Evolutionary conservation across 2,113 vertebrate species (phyloP), one percentile per base, ranked within the genome.

Genomic region (Tetrax tetrax): DNA sequence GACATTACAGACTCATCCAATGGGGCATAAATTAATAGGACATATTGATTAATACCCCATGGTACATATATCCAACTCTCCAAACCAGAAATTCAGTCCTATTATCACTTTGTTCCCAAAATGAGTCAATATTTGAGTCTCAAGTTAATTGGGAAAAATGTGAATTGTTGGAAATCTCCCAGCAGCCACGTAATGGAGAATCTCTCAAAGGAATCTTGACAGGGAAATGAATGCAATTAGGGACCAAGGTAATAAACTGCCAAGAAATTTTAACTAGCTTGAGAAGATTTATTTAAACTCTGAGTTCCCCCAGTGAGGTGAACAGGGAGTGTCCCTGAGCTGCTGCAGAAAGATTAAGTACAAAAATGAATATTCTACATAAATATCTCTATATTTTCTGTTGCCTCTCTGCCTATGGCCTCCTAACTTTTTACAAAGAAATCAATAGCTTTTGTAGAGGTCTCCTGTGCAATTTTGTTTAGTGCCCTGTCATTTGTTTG

Each of bases 171-270:
- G 61, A 96, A 79, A 91, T 79, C 77, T 84, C 94, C 83, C 72
- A 87, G 81, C 51, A 95, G 65, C 37, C 38, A 23, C 68, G 72
- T 75, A 65, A 84, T 76, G 48, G 56, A 93, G 81, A 91, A 37
- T 53, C 17, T 87, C 60, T 90, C 91, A 92, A 64, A 91, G 41
- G 57, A 82, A 79, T 31, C 66, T 94, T 83, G 89, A 54, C 8
- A 57, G 94, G 91, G 95, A 93, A 93, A 95, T 82, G 27, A 94
- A 94, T 89, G 74, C 86, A 96, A 95, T 96, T 96, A 97, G 93
- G 33, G 35, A 87, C 77, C 53, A 79, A 85, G 53, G 91, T 96
- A 95, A 96, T 79, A 93, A 93, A 94, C 69, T 89, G 65, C 27
- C 74, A 94, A 93, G 91, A 96, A 96, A 93, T 95, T 91, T 87